Percentiles rank a stretch among this genome's conserved stretches.
phyloP scores from a whole-genome alignment of 2,113 vertebrate species.

The Donacobius atricapilla region DNA sequence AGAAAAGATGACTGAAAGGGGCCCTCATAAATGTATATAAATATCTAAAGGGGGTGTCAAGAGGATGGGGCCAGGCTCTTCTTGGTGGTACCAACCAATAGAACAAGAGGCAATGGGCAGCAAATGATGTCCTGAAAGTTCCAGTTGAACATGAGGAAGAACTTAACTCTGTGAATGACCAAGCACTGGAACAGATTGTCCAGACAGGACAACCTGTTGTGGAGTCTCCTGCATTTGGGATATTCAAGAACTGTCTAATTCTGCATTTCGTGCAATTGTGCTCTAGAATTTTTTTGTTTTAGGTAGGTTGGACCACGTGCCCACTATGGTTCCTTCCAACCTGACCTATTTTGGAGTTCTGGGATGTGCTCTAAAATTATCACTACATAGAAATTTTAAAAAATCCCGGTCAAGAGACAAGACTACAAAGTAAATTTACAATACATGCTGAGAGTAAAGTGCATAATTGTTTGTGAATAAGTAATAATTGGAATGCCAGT shows the following conservation, averaged over 20 bases:
- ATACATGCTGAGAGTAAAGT: not conserved
- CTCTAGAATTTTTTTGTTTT: not conserved
- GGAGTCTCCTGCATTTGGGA: not conserved
- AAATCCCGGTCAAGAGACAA: not conserved
- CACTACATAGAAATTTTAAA: not conserved
- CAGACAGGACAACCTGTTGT: not conserved
- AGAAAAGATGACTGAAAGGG: not conserved
- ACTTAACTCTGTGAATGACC: fast-evolving
- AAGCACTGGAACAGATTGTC: not conserved
- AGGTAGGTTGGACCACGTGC: not conserved
- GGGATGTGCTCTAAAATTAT: not conserved
- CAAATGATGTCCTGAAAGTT: not conserved
- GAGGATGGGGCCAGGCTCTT: not conserved
- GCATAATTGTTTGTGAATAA: not conserved
- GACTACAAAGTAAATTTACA: not conserved
- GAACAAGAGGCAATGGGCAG: not conserved
- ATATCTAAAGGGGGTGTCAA: not conserved
- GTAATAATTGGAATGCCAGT: not conserved
- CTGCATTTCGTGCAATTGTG: not conserved
- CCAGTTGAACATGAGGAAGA: not conserved
- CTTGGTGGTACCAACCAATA: not conserved
- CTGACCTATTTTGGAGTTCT: not conserved
- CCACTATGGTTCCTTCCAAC: not conserved
- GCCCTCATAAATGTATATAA: not conserved
- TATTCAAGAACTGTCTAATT: not conserved